Conservation (phyloP, 2,797 vertebrate genomes). For the Scyliorhinus canicula region DNA sequence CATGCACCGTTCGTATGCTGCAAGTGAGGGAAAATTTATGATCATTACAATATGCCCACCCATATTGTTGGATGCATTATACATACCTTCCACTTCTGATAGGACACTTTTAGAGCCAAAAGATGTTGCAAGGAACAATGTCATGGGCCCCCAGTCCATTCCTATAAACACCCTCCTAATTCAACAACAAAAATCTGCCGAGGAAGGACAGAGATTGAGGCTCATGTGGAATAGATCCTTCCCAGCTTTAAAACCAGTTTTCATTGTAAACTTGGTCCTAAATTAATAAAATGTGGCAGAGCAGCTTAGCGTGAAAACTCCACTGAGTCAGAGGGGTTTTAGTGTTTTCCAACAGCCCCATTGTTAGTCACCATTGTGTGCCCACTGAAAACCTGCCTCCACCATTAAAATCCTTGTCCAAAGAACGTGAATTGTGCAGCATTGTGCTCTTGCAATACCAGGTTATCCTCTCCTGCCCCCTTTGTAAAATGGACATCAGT, state of each 20-base stretch:
- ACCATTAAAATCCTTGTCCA: not conserved
- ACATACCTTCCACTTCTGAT: too few relatives aligned
- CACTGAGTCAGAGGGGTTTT: not conserved
- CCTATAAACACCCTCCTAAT: not conserved
- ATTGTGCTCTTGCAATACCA: not conserved
- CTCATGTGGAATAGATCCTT: not conserved
- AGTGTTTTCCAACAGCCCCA: not conserved
- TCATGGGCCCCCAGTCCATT: not conserved
- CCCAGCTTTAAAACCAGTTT: not conserved
- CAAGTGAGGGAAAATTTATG: too few relatives aligned
- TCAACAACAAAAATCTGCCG: not conserved
- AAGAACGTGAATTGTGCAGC: not conserved
- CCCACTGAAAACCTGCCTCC: not conserved
- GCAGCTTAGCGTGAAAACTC: not conserved
- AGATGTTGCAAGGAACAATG: not conserved
- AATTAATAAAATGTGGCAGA: not conserved
- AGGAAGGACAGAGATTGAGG: not conserved
- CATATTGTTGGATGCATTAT: too few relatives aligned
- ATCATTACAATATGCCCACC: too few relatives aligned
- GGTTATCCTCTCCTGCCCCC: not conserved
- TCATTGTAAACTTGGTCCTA: not conserved
- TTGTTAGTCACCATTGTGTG: not conserved
- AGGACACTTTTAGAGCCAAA: too few relatives aligned
- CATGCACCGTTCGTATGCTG: too few relatives aligned
- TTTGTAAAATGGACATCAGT: fast-evolving